phyloP scores from a whole-genome alignment of 2,888 invertebrate species.

The Dasysyrphus albostriatus region DNA sequence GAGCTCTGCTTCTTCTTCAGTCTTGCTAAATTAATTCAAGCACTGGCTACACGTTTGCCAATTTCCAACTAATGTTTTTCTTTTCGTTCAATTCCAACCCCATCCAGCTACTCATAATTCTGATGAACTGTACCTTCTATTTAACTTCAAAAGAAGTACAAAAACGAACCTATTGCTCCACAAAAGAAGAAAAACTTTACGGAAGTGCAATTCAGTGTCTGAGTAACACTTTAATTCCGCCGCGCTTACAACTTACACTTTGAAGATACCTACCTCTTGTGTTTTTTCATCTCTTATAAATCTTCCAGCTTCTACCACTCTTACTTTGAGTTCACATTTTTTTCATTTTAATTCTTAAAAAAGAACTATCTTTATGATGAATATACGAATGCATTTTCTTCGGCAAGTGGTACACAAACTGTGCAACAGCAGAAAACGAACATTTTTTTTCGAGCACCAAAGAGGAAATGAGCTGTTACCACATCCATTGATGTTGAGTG shows the following conservation, averaged over 20 bases:
- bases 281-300: constrained; percentile 52
- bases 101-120: not conserved
- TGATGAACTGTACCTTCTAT: constrained; percentile 19
- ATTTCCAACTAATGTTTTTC: not conserved
- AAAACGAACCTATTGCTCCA: constrained; percentile 28
- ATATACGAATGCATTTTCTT: constrained; percentile 58
- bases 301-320: constrained; percentile 47
- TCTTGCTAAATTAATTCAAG: not conserved
- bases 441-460: constrained; percentile 41
- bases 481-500: constrained; percentile 70
- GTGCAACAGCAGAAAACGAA: constrained; percentile 28
- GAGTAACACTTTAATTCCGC: constrained; percentile 47
- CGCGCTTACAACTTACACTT: constrained; percentile 28
- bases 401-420: constrained; percentile 65
- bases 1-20: too few species aligned
- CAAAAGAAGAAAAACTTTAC: constrained; percentile 23
- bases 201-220: constrained; percentile 30
- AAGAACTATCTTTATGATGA: not conserved
- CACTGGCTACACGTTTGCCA: not conserved
- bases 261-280: constrained; percentile 30
- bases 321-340: constrained; percentile 57
- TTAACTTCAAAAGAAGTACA: constrained; percentile 42
- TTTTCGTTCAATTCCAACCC: not conserved
- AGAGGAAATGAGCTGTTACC: constrained; percentile 74
- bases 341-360: constrained; percentile 31